phyloP scores from a whole-genome alignment of 2,113 vertebrate genomes.

The Poeciliopsis turrubarensis region DNA sequence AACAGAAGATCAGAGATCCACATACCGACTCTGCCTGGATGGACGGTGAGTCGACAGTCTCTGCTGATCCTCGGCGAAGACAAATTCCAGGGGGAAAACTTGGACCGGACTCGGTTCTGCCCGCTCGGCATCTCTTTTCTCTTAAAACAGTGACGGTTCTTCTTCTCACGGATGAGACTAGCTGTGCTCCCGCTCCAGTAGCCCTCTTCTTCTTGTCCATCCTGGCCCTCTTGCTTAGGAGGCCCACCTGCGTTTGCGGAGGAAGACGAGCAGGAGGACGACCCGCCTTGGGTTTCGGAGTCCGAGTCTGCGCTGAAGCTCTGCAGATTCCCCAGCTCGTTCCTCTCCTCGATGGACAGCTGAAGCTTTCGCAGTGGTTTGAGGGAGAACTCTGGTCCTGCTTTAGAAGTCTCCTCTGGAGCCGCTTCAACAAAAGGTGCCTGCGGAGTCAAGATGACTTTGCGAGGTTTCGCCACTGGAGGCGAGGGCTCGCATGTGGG shows the following conservation, averaged over 20 bases:
- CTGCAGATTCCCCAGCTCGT: conserved; percentile 80
- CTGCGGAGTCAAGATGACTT: conserved; percentile 37
- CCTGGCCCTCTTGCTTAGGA: conserved; percentile 51
- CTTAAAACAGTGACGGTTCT: conserved; percentile 70
- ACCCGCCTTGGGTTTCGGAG: conserved; percentile 69
- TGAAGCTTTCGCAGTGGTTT: conserved; percentile 77
- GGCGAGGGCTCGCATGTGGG: conserved; percentile 41
- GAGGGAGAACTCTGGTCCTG: conserved; percentile 46
- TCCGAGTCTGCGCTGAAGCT: conserved; percentile 80
- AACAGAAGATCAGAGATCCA: neutral
- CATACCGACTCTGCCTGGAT: conserved; percentile 67
- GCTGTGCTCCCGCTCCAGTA: conserved; percentile 70
- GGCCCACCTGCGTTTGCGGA: conserved; percentile 64
- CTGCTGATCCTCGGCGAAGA: conserved; percentile 79
- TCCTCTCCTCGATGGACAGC: conserved; percentile 79
- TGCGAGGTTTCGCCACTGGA: conserved; percentile 74
- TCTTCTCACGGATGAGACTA: conserved; percentile 56
- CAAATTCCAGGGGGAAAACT: conserved; percentile 84
- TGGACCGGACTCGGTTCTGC: conserved; percentile 71
- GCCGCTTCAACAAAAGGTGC: neutral
- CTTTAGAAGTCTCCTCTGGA: neutral
- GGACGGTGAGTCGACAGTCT: conserved; percentile 71
- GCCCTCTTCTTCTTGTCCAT: conserved; percentile 71
- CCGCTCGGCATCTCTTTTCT: conserved; percentile 71
- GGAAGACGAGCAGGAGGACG: conserved; percentile 77